Evolutionary conservation across 2,888 invertebrate species (phyloP).

Genomic region (Eupithecia tripunctaria): DNA sequence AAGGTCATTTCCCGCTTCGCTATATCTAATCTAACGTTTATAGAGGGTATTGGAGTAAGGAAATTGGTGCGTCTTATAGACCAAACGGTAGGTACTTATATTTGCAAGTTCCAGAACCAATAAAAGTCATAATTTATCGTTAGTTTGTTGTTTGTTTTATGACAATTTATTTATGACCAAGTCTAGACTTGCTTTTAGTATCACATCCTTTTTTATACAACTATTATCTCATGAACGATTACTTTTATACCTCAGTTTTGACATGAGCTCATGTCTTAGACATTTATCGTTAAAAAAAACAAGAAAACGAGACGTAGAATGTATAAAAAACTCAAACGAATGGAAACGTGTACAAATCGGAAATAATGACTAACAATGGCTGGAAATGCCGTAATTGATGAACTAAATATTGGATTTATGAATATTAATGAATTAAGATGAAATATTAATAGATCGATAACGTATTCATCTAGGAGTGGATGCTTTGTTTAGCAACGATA

Average conservation of each 20-base stretch:
- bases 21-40: neutral
- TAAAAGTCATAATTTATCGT: neutral
- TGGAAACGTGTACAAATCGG: slow-evolving; percentile 23
- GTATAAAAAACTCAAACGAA: too few relatives aligned
- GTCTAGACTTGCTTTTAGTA: neutral
- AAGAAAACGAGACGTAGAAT: neutral
- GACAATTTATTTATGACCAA: neutral
- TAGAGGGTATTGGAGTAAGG: neutral
- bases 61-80: neutral
- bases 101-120: neutral
- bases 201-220: neutral
- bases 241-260: neutral
- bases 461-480: neutral
- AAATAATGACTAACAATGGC: slow-evolving; percentile 32
- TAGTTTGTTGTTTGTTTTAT: neutral
- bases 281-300: neutral
- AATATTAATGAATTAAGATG: neutral
- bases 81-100: neutral
- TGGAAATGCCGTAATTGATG: slow-evolving; percentile 31
- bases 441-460: neutral
- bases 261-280: neutral
- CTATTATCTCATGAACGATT: neutral
- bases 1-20: slow-evolving; percentile 24
- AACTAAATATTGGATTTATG: neutral
- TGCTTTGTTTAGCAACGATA: neutral